These are phyloP conservation scores for Choloepus didactylus DNA, from an alignment of 2,797 vertebrate genomes.

Conservation along the genomic window DNA sequence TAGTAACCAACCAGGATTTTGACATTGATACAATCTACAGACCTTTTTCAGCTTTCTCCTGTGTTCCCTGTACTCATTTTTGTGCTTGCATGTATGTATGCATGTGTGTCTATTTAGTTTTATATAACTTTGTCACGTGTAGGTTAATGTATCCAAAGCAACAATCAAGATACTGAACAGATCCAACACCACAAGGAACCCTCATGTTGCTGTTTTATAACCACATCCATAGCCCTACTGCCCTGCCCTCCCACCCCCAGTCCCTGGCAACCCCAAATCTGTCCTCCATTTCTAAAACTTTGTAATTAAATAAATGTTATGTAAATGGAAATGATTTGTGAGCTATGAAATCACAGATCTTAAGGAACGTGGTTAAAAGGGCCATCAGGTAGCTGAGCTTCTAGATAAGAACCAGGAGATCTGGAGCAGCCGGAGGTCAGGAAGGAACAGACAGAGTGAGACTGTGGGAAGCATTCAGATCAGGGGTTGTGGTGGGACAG, in stretches of 20 bases:
- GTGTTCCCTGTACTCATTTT: background rate
- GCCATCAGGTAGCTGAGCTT: background rate
- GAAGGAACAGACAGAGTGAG: background rate
- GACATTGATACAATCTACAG: background rate
- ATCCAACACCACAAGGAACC: background rate
- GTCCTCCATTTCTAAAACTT: background rate
- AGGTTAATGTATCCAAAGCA: background rate
- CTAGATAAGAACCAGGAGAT: background rate
- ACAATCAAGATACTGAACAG: background rate
- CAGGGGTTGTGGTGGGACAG: rapidly evolving
- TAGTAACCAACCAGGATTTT: background rate
- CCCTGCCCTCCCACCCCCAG: too few relatives aligned
- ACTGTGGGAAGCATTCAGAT: background rate
- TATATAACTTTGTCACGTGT: background rate
- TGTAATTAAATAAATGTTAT: background rate
- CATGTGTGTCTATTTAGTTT: background rate
- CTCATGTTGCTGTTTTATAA: background rate
- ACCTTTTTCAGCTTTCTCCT: background rate
- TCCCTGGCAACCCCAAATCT: background rate
- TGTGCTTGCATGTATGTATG: background rate
- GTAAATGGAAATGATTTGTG: background rate
- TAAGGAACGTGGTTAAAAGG: background rate
- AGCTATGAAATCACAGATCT: background rate
- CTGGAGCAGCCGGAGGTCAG: background rate
- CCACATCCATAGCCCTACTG: background rate